A percentile compares a stretch with the other conserved stretches of the same genome.
phyloP scores from a whole-genome alignment of 2,888 invertebrate species.

The Pantelozetes paolii region DNA sequence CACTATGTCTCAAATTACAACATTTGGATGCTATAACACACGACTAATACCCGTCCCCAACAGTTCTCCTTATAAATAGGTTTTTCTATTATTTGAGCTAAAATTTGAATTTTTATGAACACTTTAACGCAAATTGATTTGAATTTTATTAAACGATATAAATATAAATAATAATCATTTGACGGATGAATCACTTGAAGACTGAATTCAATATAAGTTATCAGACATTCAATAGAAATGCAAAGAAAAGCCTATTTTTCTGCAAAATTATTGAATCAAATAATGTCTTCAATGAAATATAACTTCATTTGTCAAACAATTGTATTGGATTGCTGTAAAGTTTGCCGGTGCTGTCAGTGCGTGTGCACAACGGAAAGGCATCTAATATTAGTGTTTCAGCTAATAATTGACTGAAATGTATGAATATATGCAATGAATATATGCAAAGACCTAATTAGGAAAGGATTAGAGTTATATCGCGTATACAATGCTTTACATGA shows the following conservation, averaged over 20 bases:
- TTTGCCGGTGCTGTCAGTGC: neutral
- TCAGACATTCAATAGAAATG: too few relatives aligned
- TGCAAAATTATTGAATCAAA: neutral
- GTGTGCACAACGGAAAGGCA: neutral
- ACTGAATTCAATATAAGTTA: neutral
- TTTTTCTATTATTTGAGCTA: neutral
- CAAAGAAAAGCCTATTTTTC: neutral
- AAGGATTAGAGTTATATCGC: conserved; percentile 4
- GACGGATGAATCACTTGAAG: neutral
- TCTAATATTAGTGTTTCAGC: conserved; percentile 8
- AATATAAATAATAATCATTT: neutral
- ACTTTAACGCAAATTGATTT: neutral
- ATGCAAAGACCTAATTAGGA: conserved; percentile 22
- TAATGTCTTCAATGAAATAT: neutral
- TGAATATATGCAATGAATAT: conserved; percentile 25
- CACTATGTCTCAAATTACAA: conserved; percentile 2
- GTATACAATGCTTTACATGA: neutral
- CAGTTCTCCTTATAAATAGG: neutral
- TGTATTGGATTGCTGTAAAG: neutral
- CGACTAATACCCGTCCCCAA: conserved; percentile 6
- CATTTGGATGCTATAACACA: conserved; percentile 1
- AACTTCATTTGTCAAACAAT: neutral
- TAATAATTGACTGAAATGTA: neutral
- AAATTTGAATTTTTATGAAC: neutral
- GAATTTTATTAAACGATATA: conserved; percentile 1